phyloP scores from a whole-genome alignment of 2,888 invertebrate species.

The Phaedon cochleariae region DNA sequence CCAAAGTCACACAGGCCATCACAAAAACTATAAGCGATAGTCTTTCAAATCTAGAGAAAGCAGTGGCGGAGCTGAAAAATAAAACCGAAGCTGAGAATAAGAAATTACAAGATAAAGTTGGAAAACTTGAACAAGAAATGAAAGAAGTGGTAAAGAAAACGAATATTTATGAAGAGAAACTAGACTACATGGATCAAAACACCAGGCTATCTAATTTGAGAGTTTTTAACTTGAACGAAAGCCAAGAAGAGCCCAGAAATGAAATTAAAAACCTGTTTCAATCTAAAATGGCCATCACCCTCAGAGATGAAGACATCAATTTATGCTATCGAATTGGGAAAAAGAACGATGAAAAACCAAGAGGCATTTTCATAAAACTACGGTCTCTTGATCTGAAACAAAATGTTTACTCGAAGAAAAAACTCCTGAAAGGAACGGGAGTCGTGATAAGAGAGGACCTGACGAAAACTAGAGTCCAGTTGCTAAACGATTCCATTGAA shows the following conservation, averaged over 20 bases:
- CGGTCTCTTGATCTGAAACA: not conserved
- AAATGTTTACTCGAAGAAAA: not conserved
- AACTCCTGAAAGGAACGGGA: slow-evolving; percentile 4
- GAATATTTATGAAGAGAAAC: not conserved
- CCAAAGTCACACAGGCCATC: not conserved
- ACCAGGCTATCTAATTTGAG: not conserved
- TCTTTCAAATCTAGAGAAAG: not conserved
- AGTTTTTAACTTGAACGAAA: not conserved
- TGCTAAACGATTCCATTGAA: too few species aligned
- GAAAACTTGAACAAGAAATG: not conserved
- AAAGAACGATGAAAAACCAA: slow-evolving; percentile 1
- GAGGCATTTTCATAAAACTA: slow-evolving; percentile 13
- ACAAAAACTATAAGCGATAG: slow-evolving; percentile 1
- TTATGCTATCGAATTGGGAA: not conserved
- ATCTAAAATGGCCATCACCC: slow-evolving; percentile 2
- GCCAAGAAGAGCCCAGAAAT: not conserved
- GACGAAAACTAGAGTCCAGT: too few species aligned
- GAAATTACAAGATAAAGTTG: slow-evolving; percentile 1
- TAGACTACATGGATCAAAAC: slow-evolving; percentile 4
- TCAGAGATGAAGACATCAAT: slow-evolving; percentile 2
- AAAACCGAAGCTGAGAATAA: slow-evolving; percentile 1
- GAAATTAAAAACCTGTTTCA: slow-evolving; percentile 2
- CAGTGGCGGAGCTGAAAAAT: slow-evolving; percentile 2
- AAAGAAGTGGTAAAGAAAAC: slow-evolving; percentile 7
- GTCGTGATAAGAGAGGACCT: too few species aligned